Base-by-base conservation (phyloP, 2,797 vertebrate species). In the Gobionotothen gibberifrons region DNA sequence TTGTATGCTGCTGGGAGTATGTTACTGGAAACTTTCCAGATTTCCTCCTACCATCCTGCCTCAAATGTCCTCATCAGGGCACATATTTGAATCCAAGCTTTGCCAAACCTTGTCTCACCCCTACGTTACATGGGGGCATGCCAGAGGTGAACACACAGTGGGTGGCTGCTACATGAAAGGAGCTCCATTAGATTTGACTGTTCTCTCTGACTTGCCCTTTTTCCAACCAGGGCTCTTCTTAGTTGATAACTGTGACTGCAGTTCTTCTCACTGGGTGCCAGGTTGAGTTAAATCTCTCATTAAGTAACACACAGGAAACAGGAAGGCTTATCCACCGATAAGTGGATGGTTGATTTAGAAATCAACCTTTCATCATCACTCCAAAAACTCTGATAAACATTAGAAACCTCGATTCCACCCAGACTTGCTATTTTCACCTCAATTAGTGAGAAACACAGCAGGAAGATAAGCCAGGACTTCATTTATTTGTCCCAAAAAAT, bases 261-360 rank as follows among this genome's bases (percentile, higher is more conserved):
- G 64, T 72, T 72, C 21, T 72, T 79, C 70, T 75, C 80, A 82
- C 79, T 11, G 17, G 22, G 68, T 68, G 81, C 83, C 74, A 61
- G 13, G 51, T 61, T 32, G 55, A 71, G 77, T 90, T 82, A 84
- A 87, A 87, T 80, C 79, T 69, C 76, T 69, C 78, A 82, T 90
- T 84, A 88, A 83, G 74, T 19, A 47, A 63, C 78, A 85, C 68
- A 65, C 88, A 87, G 87, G 89, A 91, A 92, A 86, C 85, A 62
- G 75, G 76, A 85, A 84, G 74, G 71, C 85, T 83, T 86, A 87
- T 71, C 59, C 66, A 59, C 78, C 67, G 87, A 90, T 89, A 84
- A 82, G 72, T 88, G 80, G 82, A 85, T 62, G 32, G 32, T 32
- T 32, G 32, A 8, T 36, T 36, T 36, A 9, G 32, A 26, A 26